Conservation (phyloP, 2,113 vertebrate genomes). For the Toxotes jaculatrix region DNA sequence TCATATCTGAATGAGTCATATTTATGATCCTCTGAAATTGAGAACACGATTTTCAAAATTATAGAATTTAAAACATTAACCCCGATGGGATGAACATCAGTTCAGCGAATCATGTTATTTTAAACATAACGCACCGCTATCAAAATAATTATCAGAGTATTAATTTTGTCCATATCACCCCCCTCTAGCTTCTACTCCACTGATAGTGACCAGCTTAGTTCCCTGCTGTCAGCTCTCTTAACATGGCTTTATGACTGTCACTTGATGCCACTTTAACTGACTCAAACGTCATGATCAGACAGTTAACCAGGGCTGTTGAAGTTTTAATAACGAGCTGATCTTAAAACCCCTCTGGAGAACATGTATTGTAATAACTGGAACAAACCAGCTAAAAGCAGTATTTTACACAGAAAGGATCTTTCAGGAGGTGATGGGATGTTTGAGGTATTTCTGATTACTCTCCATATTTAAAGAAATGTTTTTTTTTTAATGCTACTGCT, state of each 20-base stretch:
- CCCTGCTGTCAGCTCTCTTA: constrained; percentile 37
- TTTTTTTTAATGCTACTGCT: background rate
- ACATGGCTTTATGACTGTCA: constrained; percentile 38
- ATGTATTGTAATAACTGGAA: background rate
- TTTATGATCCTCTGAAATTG: background rate
- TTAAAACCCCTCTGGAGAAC: background rate
- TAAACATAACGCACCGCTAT: background rate
- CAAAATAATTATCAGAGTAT: background rate
- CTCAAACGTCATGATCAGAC: constrained; percentile 16
- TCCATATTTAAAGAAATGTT: background rate
- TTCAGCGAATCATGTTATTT: background rate
- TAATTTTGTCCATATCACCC: background rate
- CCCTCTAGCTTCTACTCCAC: background rate
- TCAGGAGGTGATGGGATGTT: constrained; percentile 1
- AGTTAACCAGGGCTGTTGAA: constrained; percentile 4
- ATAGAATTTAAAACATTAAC: background rate
- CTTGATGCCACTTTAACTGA: constrained; percentile 31
- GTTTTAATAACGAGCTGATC: constrained; percentile 33
- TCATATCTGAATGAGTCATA: background rate
- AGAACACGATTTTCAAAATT: background rate
- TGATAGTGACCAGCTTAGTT: constrained; percentile 5
- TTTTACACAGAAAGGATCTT: constrained; percentile 1
- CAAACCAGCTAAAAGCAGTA: background rate
- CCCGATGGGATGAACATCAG: background rate
- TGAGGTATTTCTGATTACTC: background rate